Base-by-base conservation (phyloP, 92 coral and sea anemone species). In the Epizoanthus rinbou region DNA sequence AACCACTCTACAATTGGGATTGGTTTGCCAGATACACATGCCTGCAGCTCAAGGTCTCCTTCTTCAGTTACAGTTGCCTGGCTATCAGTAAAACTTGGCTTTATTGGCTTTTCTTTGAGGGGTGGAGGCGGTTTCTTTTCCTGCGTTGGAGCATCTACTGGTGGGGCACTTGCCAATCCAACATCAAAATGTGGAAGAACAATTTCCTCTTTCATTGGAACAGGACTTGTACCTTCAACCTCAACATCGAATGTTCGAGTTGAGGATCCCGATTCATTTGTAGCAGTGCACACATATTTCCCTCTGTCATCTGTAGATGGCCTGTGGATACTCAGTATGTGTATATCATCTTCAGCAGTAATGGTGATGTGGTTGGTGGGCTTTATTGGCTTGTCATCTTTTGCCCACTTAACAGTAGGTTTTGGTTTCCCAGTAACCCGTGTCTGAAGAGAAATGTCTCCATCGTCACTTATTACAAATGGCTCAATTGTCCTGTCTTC, bases 331-430 rank as follows among this genome's bases (percentile, higher is more conserved):
- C 69, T 72, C 43, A 92, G 85, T 22, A 89, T 62, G 75, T 78
- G 90, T 59, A 87, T 67, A 68, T 92, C 94, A 57, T 90, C 95
- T 64, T 91, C 71, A 24, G 88, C 88, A 19, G 95, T 66, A 47
- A 95, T 84, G n/a, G 69, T 65, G 67, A 85, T 75, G 65, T 84
- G 97, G 52, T 83, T 82, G 66, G 60, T 87, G 35, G 80, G 80
- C 56, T 79, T 86, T 71, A 93, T 37, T 50, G 88, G 91, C 76
- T 83, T 81, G 60, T 87, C 93, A 53, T 93, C 90, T 67, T 88
- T 91, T 76, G 88, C 83, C 97, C 97, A 93, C 56, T 83, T 84
- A 11, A 88, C 64, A 22, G 88, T 86, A n/a, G 98, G 98, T 62
- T 79, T 76, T n/a, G 98, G 98, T 74, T 91, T 86, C 8, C 94